Conservation (phyloP, 2,888 invertebrate genomes). For the Tetropium fuscum region DNA sequence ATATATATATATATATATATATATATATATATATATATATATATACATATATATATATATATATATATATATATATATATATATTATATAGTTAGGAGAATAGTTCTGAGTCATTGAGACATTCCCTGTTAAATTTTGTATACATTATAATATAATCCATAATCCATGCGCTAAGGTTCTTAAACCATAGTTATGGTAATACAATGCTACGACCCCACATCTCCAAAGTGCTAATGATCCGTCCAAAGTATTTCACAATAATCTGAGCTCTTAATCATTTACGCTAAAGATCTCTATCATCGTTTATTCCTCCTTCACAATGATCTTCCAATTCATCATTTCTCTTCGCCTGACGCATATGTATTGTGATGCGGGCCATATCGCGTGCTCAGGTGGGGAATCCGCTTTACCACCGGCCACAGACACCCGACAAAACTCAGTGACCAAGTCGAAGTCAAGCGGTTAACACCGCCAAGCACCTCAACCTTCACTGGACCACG, state of each 20-base stretch:
- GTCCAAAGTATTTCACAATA: slow-evolving; percentile 54
- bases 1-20: no score
- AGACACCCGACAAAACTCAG: slow-evolving; percentile 53
- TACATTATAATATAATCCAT: no score
- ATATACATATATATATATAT: no score
- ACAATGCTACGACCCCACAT: slow-evolving; percentile 5
- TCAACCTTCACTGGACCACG: slow-evolving; percentile 4
- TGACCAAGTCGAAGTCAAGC: slow-evolving; percentile 59
- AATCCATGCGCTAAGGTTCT: no score
- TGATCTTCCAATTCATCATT: slow-evolving; percentile 60
- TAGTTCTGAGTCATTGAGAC: no score
- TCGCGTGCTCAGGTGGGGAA: slow-evolving; percentile 53
- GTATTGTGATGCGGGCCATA: slow-evolving; percentile 56
- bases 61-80: no score
- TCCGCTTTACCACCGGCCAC: slow-evolving; percentile 42
- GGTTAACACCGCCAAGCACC: slow-evolving; percentile 47
- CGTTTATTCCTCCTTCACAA: slow-evolving; percentile 60
- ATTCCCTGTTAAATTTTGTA: no score
- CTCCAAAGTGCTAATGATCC: slow-evolving; percentile 51
- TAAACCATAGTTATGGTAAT: no score
- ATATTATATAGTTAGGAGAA: no score
- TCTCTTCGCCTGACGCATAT: slow-evolving; percentile 56
- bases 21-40: no score
- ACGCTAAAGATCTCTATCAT: slow-evolving; percentile 57
- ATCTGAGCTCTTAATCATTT: slow-evolving; percentile 57